Evolutionary conservation across 2,797 vertebrate genomes (phyloP).

Genomic region (Xiphophorus birchmanni): DNA sequence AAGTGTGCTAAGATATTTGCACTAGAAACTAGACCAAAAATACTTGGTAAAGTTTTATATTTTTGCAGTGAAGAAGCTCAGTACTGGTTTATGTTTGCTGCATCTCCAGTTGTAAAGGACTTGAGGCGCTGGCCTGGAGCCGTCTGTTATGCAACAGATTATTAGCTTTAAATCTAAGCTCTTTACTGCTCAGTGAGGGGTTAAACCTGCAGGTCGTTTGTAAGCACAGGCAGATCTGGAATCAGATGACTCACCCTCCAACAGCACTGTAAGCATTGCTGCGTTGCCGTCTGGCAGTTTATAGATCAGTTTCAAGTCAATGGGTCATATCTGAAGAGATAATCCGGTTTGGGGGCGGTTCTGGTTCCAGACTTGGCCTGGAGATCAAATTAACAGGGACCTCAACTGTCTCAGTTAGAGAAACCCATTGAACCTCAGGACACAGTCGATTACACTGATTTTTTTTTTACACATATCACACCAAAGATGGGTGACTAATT

Average conservation of each 20-base stretch:
- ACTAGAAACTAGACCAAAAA: too few relatives aligned
- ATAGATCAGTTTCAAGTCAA: constrained; percentile 2
- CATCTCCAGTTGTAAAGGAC: constrained; percentile 47
- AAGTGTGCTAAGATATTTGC: too few relatives aligned
- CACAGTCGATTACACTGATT: not conserved
- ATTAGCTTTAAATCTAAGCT: constrained; percentile 64
- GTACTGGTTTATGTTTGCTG: constrained; percentile 5
- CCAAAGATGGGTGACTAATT: not conserved
- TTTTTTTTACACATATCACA: not conserved
- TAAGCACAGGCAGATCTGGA: constrained; percentile 36
- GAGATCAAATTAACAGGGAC: not conserved
- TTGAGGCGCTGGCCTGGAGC: constrained; percentile 14
- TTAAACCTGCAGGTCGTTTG: constrained; percentile 33
- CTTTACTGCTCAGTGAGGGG: constrained; percentile 47
- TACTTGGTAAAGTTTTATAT: too few relatives aligned
- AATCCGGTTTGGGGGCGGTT: not conserved
- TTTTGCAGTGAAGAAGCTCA: not conserved
- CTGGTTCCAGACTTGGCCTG: not conserved
- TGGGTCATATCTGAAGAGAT: not conserved
- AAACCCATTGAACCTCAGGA: not conserved
- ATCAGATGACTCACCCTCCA: not conserved
- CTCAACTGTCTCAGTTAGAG: not conserved
- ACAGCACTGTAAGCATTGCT: not conserved
- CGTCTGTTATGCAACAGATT: constrained; percentile 61
- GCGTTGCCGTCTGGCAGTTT: not conserved